Evolutionary conservation across 2,888 invertebrate species (phyloP).

Genomic region (Entomobrya proxima): DNA sequence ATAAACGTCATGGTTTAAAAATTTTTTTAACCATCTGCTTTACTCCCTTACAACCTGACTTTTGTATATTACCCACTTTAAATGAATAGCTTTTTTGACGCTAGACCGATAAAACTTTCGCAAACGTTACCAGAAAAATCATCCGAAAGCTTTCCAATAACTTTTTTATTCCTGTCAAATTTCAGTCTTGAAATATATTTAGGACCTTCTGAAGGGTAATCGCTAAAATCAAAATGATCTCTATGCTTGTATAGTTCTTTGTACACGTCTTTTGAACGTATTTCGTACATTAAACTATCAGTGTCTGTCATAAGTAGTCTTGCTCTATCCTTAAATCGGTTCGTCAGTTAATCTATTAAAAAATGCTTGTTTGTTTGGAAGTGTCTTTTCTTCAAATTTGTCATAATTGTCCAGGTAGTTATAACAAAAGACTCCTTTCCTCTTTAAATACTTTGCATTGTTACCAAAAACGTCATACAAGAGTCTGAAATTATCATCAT

Average conservation of each 20-base stretch:
- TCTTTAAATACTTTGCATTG: slow-evolving; percentile 12
- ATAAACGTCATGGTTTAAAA: slow-evolving; percentile 34
- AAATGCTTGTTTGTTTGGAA: background rate
- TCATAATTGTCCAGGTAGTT: slow-evolving; percentile 27
- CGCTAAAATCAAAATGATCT: slow-evolving; percentile 59
- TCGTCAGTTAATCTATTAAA: slow-evolving; percentile 30
- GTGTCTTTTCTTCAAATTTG: slow-evolving; percentile 31
- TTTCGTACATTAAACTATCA: slow-evolving; percentile 65
- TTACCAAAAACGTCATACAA: background rate
- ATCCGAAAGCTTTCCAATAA: slow-evolving; percentile 73
- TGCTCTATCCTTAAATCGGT: slow-evolving; percentile 24
- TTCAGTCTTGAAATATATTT: background rate
- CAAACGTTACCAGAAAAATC: slow-evolving; percentile 65
- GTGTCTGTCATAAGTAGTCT: slow-evolving; percentile 52
- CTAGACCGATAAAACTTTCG: slow-evolving; percentile 71
- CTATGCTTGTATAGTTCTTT: slow-evolving; percentile 1
- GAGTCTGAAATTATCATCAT: slow-evolving; percentile 1
- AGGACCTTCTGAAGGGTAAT: slow-evolving; percentile 40
- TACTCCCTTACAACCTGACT: slow-evolving; percentile 51
- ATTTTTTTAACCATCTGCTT: slow-evolving; percentile 26
- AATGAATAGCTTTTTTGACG: slow-evolving; percentile 46
- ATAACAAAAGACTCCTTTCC: slow-evolving; percentile 44
- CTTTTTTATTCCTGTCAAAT: slow-evolving; percentile 69
- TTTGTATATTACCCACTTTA: background rate
- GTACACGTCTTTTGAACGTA: slow-evolving; percentile 45